Evolutionary conservation across 2,888 invertebrate genomes (phyloP), one percentile per base, ranked within the genome.

Genomic region (Leucophora obtusa): DNA sequence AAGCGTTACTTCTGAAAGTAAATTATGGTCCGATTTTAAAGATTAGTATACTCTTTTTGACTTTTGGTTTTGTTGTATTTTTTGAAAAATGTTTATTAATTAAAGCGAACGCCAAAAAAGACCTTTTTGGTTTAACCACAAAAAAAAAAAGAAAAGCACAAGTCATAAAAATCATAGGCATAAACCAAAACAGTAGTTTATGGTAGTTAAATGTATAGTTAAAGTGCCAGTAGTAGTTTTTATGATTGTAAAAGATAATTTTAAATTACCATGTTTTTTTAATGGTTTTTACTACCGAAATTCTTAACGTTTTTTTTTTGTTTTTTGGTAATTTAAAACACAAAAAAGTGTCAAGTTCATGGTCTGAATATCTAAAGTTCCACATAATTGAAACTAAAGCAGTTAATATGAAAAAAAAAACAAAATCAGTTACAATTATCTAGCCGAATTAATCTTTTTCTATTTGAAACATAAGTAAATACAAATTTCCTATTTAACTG

Each of bases 261-360:
- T 47, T 47, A 47, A 47, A 47, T 47, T 47, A 47, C 43, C 43
- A 47, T 47, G 43, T 47, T 5, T 47, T 47, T 47, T 47, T 47
- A 47, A 47, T 47, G 43, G 43, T 6, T 47, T 38, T 47, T 47
- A 47, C 43, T 47, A 47, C 43, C 43, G 43, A 47, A 38, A 47
- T 47, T 47, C 43, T 47, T 47, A 47, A 47, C 43, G 43, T 47
- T 14, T 14, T 47, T 11, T 58, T 66, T 65, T 50, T 47, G 14
- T 35, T 47, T 11, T 47, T 47, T 47, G 14, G 5, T 28, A 28
- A 6, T 28, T 28, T 28, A 8, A 14, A 24, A 24, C 21, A 47
- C 28, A 43, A 43, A 18, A 51, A 47, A 79, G 65, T 79, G 79
- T 70, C 74, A 79, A 79, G 79, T 70, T 79, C 74, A 79, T 74